Evolutionary conservation across 2,797 vertebrate genomes (phyloP).

Genomic region (Neostethus bicornis): DNA sequence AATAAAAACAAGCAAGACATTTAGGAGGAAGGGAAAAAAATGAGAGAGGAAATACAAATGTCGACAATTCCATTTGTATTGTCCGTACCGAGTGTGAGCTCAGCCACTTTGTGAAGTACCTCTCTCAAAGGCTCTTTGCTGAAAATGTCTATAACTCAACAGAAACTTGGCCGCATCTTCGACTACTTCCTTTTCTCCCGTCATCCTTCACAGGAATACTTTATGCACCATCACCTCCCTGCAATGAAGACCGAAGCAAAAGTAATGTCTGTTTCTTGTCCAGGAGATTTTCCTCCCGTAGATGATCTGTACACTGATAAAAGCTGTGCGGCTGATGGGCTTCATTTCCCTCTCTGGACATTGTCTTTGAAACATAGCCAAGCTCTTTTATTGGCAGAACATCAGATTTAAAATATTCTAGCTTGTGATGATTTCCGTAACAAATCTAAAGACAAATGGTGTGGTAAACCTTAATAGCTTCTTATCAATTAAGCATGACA

Average conservation of each 20-base stretch:
- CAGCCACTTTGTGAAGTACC: slow-evolving; percentile 55
- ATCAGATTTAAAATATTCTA: slow-evolving; percentile 35
- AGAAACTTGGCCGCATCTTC: slow-evolving; percentile 62
- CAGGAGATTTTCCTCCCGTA: slow-evolving; percentile 21
- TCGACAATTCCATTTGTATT: slow-evolving; percentile 61
- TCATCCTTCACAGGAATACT: slow-evolving; percentile 57
- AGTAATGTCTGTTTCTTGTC: slow-evolving; percentile 59
- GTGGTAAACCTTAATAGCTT: slow-evolving; percentile 44
- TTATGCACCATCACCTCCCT: slow-evolving; percentile 59
- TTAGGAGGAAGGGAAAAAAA: slow-evolving; percentile 28
- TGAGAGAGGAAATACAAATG: slow-evolving; percentile 53
- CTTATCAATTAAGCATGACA: slow-evolving; percentile 52
- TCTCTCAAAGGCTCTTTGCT: slow-evolving; percentile 59
- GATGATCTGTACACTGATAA: slow-evolving; percentile 13
- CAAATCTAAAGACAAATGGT: slow-evolving; percentile 39
- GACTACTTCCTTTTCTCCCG: slow-evolving; percentile 50
- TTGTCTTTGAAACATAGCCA: slow-evolving; percentile 30
- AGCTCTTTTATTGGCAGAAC: slow-evolving; percentile 46
- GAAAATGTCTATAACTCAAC: slow-evolving; percentile 66
- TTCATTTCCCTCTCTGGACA: slow-evolving; percentile 22
- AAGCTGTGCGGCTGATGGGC: slow-evolving; percentile 20
- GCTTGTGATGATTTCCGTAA: slow-evolving; percentile 40
- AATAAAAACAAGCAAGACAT: slow-evolving; percentile 34
- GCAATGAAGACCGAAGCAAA: slow-evolving; percentile 33
- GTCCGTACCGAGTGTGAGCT: slow-evolving; percentile 55